Evolutionary conservation across 2,888 invertebrate genomes (phyloP).

Genomic region (Volucella inflata): DNA sequence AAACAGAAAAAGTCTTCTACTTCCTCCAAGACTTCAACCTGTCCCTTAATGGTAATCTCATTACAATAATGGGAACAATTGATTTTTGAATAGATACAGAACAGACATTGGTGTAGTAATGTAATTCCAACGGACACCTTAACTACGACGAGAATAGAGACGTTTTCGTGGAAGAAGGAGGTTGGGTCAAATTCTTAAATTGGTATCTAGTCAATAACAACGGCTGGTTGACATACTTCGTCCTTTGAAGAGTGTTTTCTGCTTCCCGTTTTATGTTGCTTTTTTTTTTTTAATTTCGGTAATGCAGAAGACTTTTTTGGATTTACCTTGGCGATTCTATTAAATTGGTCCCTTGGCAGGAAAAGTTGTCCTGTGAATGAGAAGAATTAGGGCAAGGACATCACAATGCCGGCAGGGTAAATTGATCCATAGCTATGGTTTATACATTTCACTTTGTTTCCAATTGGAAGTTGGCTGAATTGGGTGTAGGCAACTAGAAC

Average conservation of each 20-base stretch:
- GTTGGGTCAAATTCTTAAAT: neutral
- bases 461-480: neutral
- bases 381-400: constrained; percentile 65
- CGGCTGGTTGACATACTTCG: constrained; percentile 48
- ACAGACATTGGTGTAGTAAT: constrained; percentile 55
- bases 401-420: constrained; percentile 23
- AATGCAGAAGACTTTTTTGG: constrained; percentile 46
- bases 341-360: constrained; percentile 47
- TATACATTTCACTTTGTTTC: neutral
- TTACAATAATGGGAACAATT: constrained; percentile 75
- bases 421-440: neutral
- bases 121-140: constrained; percentile 64
- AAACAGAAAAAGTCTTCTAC: neutral
- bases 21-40: constrained; percentile 22
- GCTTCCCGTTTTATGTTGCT: neutral
- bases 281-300: constrained; percentile 58
- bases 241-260: constrained; percentile 15
- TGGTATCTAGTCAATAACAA: constrained; percentile 45
- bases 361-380: constrained; percentile 54
- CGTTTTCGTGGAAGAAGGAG: neutral
- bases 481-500: constrained; percentile 40
- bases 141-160: constrained; percentile 31
- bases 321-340: constrained; percentile 25
- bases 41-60: constrained; percentile 67
- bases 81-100: constrained; percentile 72